Evolutionary conservation across 2,113 vertebrate species (phyloP), one percentile per base, ranked within the genome.

Genomic region (Aptenodytes patagonicus): DNA sequence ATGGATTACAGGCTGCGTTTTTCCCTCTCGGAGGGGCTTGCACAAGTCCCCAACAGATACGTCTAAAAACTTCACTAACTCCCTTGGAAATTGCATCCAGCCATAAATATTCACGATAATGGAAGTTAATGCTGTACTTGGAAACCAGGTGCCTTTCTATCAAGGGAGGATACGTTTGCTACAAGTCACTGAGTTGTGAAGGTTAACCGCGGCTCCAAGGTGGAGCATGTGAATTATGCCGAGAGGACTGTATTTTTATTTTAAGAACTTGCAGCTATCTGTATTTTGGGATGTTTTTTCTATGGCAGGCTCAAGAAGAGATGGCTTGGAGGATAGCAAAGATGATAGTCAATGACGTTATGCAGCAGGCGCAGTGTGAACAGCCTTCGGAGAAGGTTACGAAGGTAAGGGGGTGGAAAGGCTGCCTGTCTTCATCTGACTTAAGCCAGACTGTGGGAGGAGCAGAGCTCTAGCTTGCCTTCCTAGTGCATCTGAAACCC

Each of bases 281-380:
- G 40, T 76, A 5, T 76, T 92, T 76, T 36, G 82, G 65, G 65
- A 40, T 96, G 58, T 51, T 97, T n/a, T 51, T 85, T 88, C 66
- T 66, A 1, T 0, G 87, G 25, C 96, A 99, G 99, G 99, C 99
- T 86, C 99, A 99, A 97, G 99, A 99, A 94, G 99, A 99, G 97
- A 99, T 99, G 99, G 99, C 99, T 13, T 99, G 99, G 99, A 99
- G 99, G 98, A 99, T 99, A 68, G 99, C 99, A 7, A 99, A 99
- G 97, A 99, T 99, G 99, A 99, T 99, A 21, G 99, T 99, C 90
- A 99, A 99, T 51, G 99, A 99, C 2, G 99, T 99, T 11, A 99
- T 99, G 97, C 99, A 99, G 94, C 99, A 99, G 98, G 98, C 99
- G 17, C 98, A 99, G 38, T 98, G 98, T 17, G 98, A 98, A 61